phyloP scores from a whole-genome alignment of 2,888 invertebrate genomes.

The Cheilosia scutellata region DNA sequence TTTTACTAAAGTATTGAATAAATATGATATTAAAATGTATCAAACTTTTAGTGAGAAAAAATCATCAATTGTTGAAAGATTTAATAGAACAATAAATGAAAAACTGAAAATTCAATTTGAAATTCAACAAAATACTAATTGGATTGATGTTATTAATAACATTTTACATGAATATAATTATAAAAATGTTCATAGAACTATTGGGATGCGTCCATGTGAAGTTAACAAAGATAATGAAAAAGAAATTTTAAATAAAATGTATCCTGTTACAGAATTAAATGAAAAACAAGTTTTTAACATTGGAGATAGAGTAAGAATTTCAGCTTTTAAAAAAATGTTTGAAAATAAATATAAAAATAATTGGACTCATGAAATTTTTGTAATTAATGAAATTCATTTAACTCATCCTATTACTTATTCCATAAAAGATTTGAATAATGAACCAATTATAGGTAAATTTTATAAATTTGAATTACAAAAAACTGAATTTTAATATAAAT shows the following conservation, averaged over 20 bases:
- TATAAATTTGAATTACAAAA: conserved; percentile 11
- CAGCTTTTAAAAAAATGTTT: conserved; percentile 23
- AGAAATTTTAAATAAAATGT: conserved; percentile 29
- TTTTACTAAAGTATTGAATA: conserved; percentile 76
- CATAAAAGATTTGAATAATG: conserved; percentile 12
- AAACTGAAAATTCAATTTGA: conserved; percentile 77
- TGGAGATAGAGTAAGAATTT: conserved; percentile 11
- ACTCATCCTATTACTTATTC: conserved; percentile 23
- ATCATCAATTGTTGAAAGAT: conserved; percentile 77
- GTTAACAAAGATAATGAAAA: conserved; percentile 71
- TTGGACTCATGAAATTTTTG: conserved; percentile 6
- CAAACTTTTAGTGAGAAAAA: conserved; percentile 75
- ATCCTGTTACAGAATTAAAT: conserved; percentile 27
- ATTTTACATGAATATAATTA: conserved; percentile 74
- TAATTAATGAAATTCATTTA: conserved; percentile 3
- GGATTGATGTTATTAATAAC: conserved; percentile 75
- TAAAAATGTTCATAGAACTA: conserved; percentile 76
- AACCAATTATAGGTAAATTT: conserved; percentile 1
- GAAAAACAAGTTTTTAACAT: conserved; percentile 34
- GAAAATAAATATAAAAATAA: conserved; percentile 31
- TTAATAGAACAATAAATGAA: conserved; percentile 77
- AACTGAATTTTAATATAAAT: conserved; percentile 21
- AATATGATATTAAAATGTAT: conserved; percentile 69
- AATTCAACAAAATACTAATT: conserved; percentile 73
- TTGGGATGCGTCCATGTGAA: conserved; percentile 75